Base-by-base conservation (phyloP, 1,140 invertebrate species). In the Aphelenchoides fujianensis region DNA sequence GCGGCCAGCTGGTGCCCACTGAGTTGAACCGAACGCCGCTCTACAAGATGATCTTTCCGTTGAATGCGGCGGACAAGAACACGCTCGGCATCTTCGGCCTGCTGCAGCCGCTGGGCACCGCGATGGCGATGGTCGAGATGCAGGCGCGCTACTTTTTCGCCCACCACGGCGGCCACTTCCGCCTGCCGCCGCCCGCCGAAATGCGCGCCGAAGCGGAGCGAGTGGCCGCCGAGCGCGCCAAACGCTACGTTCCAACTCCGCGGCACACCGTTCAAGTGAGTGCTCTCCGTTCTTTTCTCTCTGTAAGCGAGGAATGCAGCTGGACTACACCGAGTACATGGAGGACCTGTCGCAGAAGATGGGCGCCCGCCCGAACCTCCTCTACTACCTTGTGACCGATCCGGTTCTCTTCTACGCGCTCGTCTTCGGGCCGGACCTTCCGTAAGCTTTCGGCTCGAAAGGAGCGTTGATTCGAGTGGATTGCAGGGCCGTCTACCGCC, bases 401-500 rank as follows among this genome's bases (percentile, higher is more conserved):
- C 35, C 27, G 9, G 2, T 36, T 12, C 23, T 71, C 3, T 28
- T 30, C 16, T 32, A 36, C 31, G 30, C 7, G 9, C 19, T 82
- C 27, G 71, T 84, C 3, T 82, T 86, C 72, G 86, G 86, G 12
- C 81, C 87, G 0, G 84, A 83, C 70, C 77, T 84, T 0, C 84
- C 87, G 0, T 88, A 87, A 73, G 48, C 12, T 16, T 77, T 1
- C n/a, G 70, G 28, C 76, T 77, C 57, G 76, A 78, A 3, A 37
- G 74, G 3, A 80, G 80, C 34, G 67, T n/a, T n/a, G n/a, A n/a
- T n/a, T 61, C 3, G 53, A 71, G 2, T 77, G 80, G 32, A n/a
- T n/a, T n/a, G n/a, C n/a, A n/a, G n/a, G n/a, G n/a, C n/a, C n/a
- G 87, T 86, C 64, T 88, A 86, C 74, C 77, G 88, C 41, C 74